A percentile compares a stretch with the other conserved stretches of the same genome.
Conservation (phyloP, 2,113 vertebrate species). For the Bubo bubo region DNA sequence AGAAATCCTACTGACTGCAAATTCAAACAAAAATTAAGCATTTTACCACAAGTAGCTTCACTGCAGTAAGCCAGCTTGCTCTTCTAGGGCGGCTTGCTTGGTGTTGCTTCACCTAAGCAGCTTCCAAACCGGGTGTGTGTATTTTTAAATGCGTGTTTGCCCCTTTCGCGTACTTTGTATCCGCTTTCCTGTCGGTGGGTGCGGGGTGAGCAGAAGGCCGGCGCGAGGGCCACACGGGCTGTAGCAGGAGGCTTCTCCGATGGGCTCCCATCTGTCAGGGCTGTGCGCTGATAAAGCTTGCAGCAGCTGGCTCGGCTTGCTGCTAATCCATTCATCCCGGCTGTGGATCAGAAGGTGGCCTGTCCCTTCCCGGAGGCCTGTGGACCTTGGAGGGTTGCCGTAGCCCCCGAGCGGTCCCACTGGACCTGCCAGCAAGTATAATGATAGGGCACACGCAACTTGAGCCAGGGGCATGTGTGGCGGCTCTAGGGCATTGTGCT, state of each 20-base stretch:
- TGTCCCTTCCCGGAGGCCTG: constrained; percentile 31
- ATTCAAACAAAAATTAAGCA: neutral
- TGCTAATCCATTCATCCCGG: constrained; percentile 70
- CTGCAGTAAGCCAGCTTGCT: neutral
- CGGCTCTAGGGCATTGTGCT: neutral
- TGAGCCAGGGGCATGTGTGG: neutral
- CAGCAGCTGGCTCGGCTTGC: constrained; percentile 62
- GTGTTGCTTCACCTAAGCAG: neutral
- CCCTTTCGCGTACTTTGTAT: neutral
- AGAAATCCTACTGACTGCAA: neutral
- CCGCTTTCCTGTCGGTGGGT: neutral
- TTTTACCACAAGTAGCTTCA: neutral
- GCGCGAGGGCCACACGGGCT: constrained; percentile 52
- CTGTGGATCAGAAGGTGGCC: constrained; percentile 56
- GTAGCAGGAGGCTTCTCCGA: constrained; percentile 71
- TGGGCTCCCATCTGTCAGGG: constrained; percentile 81
- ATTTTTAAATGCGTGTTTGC: neutral
- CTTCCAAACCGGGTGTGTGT: fast-evolving
- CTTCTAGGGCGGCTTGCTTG: neutral
- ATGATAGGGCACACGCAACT: neutral
- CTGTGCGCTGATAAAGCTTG: constrained; percentile 72
- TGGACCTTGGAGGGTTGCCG: neutral
- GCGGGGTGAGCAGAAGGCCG: constrained; percentile 67
- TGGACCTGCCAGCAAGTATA: neutral
- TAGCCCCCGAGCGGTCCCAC: neutral